Evolutionary conservation across 2,797 vertebrate species (phyloP).

Genomic region (Periparus ater): DNA sequence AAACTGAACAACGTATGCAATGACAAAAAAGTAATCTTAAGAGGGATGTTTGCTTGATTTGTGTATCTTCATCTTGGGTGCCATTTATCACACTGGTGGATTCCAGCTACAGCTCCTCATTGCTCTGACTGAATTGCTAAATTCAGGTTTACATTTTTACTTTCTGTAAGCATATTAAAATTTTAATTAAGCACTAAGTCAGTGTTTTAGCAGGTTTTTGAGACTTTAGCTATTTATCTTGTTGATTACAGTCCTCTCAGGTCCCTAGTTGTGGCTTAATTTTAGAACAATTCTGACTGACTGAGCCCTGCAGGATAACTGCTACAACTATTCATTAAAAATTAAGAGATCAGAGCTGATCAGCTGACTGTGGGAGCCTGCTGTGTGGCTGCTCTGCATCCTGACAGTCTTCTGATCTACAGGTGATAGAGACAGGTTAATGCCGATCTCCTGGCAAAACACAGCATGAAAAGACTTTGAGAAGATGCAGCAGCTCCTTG

Average conservation of each 20-base stretch:
- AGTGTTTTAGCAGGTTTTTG: neutral
- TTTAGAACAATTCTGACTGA: neutral
- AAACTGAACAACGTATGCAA: neutral
- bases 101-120: neutral
- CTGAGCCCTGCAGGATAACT: neutral
- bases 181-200: neutral
- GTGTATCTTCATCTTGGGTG: neutral
- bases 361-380: neutral
- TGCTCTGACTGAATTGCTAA: neutral
- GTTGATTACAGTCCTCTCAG: neutral
- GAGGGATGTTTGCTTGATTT: neutral
- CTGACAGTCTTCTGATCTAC: neutral
- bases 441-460: neutral
- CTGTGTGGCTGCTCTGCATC: neutral
- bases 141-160: neutral
- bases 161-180: neutral
- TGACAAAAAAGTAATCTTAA: neutral
- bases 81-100: neutral
- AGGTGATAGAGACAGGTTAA: neutral
- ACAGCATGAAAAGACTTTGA: neutral
- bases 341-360: neutral
- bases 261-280: neutral
- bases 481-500: neutral
- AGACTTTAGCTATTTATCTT: conserved; percentile 7
- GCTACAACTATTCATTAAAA: conserved; percentile 1